Conservation (phyloP, 2,113 vertebrate species). For the Grantiella picta region DNA sequence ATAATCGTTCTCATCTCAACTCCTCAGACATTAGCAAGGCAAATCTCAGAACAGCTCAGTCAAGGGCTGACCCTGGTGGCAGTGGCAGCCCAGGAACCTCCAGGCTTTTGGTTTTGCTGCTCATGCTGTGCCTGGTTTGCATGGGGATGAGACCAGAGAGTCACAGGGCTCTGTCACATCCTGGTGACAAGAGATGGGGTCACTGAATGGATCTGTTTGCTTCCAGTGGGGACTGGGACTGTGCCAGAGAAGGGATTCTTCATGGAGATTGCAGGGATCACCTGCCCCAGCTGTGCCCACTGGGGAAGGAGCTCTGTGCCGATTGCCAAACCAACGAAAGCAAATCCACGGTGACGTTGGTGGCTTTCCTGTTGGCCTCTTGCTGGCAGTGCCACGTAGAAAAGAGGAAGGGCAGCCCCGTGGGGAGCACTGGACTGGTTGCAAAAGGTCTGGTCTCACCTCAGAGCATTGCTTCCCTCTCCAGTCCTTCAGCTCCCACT, state of each 20-base stretch:
- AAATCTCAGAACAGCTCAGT: conserved; percentile 30
- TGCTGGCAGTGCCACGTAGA: background rate
- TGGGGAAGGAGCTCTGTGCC: background rate
- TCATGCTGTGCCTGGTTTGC: background rate
- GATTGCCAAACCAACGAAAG: background rate
- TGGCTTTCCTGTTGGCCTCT: background rate
- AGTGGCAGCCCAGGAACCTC: background rate
- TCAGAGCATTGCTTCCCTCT: background rate
- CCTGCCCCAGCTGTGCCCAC: background rate
- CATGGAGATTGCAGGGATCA: background rate
- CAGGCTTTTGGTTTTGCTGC: background rate
- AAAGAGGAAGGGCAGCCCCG: background rate
- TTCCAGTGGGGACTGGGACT: background rate
- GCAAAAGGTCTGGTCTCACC: background rate
- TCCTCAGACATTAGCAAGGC: conserved; percentile 46
- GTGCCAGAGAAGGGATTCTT: background rate
- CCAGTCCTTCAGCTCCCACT: background rate
- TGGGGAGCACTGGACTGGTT: background rate
- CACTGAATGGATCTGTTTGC: background rate
- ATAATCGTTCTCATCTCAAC: background rate
- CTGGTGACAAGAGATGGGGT: background rate
- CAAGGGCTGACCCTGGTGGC: background rate
- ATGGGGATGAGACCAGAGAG: background rate
- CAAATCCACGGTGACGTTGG: background rate
- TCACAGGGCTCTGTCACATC: background rate